These are phyloP conservation scores for Pollenia amentaria DNA, from an alignment of 2,888 invertebrate species.

Conservation along the genomic window DNA sequence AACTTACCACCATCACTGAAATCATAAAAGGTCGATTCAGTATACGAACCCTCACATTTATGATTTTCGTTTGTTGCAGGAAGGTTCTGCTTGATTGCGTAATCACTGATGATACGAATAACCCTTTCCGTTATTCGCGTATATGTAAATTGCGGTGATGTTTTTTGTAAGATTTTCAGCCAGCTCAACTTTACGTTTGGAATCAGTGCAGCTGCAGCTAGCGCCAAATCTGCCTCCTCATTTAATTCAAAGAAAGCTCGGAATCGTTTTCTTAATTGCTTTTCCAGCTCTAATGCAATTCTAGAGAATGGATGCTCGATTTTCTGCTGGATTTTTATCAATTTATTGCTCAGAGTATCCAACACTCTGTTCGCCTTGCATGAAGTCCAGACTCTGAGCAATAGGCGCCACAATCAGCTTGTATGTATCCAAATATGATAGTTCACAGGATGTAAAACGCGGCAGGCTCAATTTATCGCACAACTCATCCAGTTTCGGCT, in stretches of 20 bases:
- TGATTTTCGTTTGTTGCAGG: conserved; percentile 64
- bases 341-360: conserved; percentile 45
- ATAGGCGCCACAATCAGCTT: conserved; percentile 48
- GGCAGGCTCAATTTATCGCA: conserved; percentile 55
- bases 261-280: conserved; percentile 47
- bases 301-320: conserved; percentile 59
- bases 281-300: conserved; percentile 64
- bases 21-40: too few species aligned
- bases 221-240: too few species aligned
- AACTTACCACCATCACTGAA: too few species aligned
- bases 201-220: too few species aligned
- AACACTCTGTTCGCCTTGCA: conserved; percentile 61
- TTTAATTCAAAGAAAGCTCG: conserved; percentile 58
- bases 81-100: conserved; percentile 66
- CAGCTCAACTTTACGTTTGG: too few species aligned
- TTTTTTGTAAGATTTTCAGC: too few species aligned
- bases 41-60: too few species aligned
- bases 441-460: conserved; percentile 57
- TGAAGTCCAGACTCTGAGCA: conserved; percentile 19
- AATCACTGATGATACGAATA: conserved; percentile 50
- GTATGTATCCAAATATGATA: conserved; percentile 63
- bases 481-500: conserved; percentile 18
- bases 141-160: conserved; percentile 64
- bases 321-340: conserved; percentile 50
- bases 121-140: conserved; percentile 63